Evolutionary conservation across 2,797 vertebrate species (phyloP).

Genomic region (Oryzias dopingdopingensis): DNA sequence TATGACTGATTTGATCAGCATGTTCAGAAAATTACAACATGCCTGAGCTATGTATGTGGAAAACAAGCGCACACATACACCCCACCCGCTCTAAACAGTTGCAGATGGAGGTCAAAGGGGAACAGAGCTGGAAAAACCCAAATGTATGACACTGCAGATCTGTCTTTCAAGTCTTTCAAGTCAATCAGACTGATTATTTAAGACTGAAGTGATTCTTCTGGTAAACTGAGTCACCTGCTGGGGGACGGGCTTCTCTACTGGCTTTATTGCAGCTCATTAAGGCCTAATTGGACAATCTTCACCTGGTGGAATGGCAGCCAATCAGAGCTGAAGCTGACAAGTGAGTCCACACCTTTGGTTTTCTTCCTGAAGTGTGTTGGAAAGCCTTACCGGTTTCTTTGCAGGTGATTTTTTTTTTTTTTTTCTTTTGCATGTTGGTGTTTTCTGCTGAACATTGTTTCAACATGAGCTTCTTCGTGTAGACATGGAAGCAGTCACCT

Average conservation of each 20-base stretch:
- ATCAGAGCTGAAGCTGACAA: constrained; percentile 34
- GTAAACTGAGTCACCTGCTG: constrained; percentile 13
- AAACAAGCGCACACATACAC: no score
- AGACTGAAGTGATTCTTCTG: constrained; percentile 12
- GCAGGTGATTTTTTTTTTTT: neutral
- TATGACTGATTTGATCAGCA: no score
- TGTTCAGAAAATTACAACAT: no score
- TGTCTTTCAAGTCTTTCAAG: constrained; percentile 6
- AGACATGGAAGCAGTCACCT: constrained; percentile 56
- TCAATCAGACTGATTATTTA: constrained; percentile 12
- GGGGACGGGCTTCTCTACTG: constrained; percentile 30
- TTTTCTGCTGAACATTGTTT: neutral
- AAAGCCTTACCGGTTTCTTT: constrained; percentile 9
- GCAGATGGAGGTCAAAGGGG: no score
- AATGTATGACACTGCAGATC: constrained; percentile 4
- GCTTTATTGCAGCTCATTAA: constrained; percentile 15
- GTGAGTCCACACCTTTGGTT: constrained; percentile 23
- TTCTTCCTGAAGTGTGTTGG: constrained; percentile 18
- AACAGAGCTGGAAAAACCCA: no score
- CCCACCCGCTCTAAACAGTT: no score
- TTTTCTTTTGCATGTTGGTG: constrained; percentile 17
- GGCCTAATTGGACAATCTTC: constrained; percentile 38
- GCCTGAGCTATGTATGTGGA: no score
- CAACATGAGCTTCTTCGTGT: neutral
- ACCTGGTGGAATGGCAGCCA: constrained; percentile 47